Evolutionary conservation across 2,888 invertebrate genomes (phyloP).

Genomic region (Dasypogon diadema): DNA sequence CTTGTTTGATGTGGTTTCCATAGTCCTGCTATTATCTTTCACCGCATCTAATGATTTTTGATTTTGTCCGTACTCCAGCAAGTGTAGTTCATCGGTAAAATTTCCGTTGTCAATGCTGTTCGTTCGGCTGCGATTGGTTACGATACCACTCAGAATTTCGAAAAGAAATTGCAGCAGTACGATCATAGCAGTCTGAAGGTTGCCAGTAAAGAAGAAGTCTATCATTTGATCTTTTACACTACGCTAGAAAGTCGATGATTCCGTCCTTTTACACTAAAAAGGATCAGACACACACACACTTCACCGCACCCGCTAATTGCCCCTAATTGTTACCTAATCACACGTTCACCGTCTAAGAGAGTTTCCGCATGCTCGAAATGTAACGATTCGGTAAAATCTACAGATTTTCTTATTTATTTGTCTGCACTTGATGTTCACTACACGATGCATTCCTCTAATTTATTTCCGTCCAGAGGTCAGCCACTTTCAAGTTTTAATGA

Average conservation of each 20-base stretch:
- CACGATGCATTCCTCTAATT: neutral
- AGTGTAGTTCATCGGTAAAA: neutral
- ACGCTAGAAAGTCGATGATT: neutral
- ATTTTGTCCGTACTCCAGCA: constrained; percentile 12
- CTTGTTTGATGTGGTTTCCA: constrained; percentile 31
- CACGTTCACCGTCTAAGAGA: too few relatives aligned
- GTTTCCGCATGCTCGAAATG: too few relatives aligned
- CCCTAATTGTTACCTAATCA: too few relatives aligned
- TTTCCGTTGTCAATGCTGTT: neutral
- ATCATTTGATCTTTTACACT: constrained; percentile 16
- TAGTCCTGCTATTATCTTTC: neutral
- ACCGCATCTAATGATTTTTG: neutral
- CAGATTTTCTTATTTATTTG: neutral
- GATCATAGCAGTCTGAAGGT: constrained; percentile 52
- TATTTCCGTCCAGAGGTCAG: neutral
- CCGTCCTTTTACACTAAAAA: neutral
- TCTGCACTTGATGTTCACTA: neutral
- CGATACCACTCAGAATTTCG: constrained; percentile 51
- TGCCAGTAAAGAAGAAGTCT: constrained; percentile 18
- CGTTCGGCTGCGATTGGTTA: constrained; percentile 27
- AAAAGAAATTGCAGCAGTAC: constrained; percentile 52
- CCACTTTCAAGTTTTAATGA: constrained; percentile 10
- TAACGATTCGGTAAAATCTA: neutral
- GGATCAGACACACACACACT: too few relatives aligned
- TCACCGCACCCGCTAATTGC: too few relatives aligned